Evolutionary conservation across 2,113 vertebrate genomes (phyloP), one percentile per base, ranked within the genome.

Genomic region (Eolophus roseicapilla): DNA sequence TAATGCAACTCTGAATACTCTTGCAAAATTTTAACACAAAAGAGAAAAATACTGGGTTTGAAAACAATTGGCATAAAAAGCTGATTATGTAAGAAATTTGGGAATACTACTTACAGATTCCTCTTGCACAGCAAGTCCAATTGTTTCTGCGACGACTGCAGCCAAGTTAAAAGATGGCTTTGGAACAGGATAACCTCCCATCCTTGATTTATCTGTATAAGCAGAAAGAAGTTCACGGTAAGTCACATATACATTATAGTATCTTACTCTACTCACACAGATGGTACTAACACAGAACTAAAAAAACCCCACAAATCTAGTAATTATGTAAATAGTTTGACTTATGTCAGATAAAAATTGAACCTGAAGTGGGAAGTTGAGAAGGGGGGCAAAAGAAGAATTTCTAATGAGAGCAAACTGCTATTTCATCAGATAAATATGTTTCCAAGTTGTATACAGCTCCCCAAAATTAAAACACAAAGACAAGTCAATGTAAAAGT

Each of bases 61-160:
- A 73, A 82, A 90, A 52, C 10, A 91, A 41, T 6, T 44, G 27
- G 28, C 23, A 41, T 31, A 63, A 70, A 82, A 86, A 82, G 13
- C 25, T 46, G 11, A 17, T 59, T 47, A 46, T 24, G 20, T 29
- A 65, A 60, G 53, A 83, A 74, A 67, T 52, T 29, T 71, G 49
- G 73, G 88, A 70, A 67, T 43, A 87, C 39, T 88, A 98, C 98
- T 98, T 96, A 99, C 99, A 96, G 94, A 92, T 53, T 98, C 97
- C 35, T 97, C 97, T 86, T 86, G 81, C 94, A 97, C 85, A 70
- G 97, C 96, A 74, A 99, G 91, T 59, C 82, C 97, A 93, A 99
- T 99, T 16, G 99, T 99, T 97, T 99, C 99, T 94, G 98, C 98
- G 25, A 99, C 97, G 9, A 98, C 97, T 44, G 97, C 95, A 94